Base-by-base conservation (phyloP, 2,888 invertebrate species). In the Mythimna albipuncta region DNA sequence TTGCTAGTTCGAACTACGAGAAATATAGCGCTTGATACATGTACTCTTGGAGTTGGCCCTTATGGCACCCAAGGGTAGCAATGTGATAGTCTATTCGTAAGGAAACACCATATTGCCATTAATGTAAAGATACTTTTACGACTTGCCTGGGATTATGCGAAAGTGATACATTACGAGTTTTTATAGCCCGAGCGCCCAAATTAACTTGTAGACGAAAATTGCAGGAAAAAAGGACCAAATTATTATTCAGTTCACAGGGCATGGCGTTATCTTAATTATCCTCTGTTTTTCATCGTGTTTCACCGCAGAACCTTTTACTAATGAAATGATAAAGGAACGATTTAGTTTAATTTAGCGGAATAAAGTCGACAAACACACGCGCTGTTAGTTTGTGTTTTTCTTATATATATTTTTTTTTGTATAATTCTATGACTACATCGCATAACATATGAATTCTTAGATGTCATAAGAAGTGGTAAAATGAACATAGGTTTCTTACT, bases 51-150 rank as follows among this genome's bases (percentile, higher is more conserved):
- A 52, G 16, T 19, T 16, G 35, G 63, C 41, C 11, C 21, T 21
- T 55, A 77, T 58, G 50, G 52, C 58, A 69, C 80, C 58, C 80
- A 6, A n/a, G 81, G 61, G 80, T 58, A 38, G 47, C 6, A 32
- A 75, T 3, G 32, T 11, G 66, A 61, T 81, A 66, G 55, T 44
- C 19, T 63, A 63, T 72, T 71, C 58, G 78, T 62, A 81, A 81
- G 66, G 21, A 21, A 65, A 81, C 73, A 69, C 77, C 73, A 64
- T 67, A 55, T 57, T 54, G 59, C 69, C 66, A 69, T 77, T 77
- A 74, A 71, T 57, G 41, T 65, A 38, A 66, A 64, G 55, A 67
- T 58, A 57, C 66, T 74, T 81, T 74, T 77, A 81, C 66, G 72
- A 64, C 72, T 57, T 47, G 44, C 77, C 32, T 26, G 38, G 64